Percentiles rank a stretch among this genome's conserved stretches.
phyloP scores from a whole-genome alignment of 2,113 vertebrate species.

The Psophia crepitans region DNA sequence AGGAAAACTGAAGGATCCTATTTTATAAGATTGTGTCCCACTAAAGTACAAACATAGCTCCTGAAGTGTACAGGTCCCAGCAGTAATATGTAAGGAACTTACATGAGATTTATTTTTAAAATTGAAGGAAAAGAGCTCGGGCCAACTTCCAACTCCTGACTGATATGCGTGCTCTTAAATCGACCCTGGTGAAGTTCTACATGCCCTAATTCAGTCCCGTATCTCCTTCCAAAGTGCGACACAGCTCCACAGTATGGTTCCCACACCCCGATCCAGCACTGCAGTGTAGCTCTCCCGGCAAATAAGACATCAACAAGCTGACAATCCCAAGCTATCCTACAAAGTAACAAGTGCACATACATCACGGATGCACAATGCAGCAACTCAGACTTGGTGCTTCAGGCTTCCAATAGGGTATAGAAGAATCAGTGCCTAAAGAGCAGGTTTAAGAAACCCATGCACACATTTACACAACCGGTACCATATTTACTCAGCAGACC shows the following conservation, averaged over 20 bases:
- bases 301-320: not conserved
- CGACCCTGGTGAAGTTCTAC: not conserved
- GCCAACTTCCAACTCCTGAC: not conserved
- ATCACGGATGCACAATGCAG: fast-evolving
- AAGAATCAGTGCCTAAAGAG: not conserved
- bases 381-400: not conserved
- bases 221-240: not conserved
- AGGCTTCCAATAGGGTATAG: not conserved
- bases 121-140: not conserved
- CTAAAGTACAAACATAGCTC: not conserved
- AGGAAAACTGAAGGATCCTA: not conserved
- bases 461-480: no score
- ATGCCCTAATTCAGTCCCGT: not conserved
- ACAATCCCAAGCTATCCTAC: not conserved
- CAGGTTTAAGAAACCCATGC: fast-evolving
- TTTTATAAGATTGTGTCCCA: not conserved
- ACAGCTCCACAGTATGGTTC: not conserved
- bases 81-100: not conserved
- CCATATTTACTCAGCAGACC: fast-evolving
- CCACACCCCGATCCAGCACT: not conserved
- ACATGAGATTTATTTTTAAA: fast-evolving
- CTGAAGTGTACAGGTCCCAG: fast-evolving
- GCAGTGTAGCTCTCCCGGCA: not conserved
- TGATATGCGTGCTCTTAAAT: not conserved
- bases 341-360: fast-evolving